Base-by-base conservation (phyloP, 1,140 invertebrate genomes). In the Pogonomyrmex californicus region DNA sequence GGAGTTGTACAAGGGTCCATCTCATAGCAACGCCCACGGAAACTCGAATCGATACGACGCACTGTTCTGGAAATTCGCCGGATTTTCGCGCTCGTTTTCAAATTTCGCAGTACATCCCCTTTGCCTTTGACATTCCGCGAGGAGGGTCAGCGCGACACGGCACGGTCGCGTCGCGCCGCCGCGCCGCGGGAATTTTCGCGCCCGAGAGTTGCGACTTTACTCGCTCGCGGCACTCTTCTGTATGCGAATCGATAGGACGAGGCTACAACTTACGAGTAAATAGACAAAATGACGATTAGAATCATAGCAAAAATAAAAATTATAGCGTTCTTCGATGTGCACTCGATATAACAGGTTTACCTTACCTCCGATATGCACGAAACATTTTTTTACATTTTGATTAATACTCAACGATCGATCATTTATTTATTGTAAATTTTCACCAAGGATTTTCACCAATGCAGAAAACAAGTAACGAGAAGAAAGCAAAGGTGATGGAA, bases 1-100 rank as follows among this genome's bases (percentile, higher is more conserved):
- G 70, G 90, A 91, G 91, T 93, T 93, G 92, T 95, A 95, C 94
- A 95, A 95, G 95, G 95, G 94, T 95, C 95, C 94, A 95, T 95
- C 95, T 95, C 95, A 94, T 95, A 95, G 95, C 95, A 95, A 95
- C 95, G 95, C 95, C 95, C 95, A 94, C 95, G 94, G 94, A 94
- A 94, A 94, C 94, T 92, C 93, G 92, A 95, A 95, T 95, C 95
- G 94, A 95, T 95, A 95, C 94, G 93, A 94, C 93, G 94, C 94
- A 94, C 93, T 94, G 93, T 94, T 93, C 92, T 94, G 94, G 93
- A 95, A 95, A 95, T 93, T 92, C 91, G 87, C 77, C 85, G 93
- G 92, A 95, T 94, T 95, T 95, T 94, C 92, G 70, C 81, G 87
- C 88, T 89, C 86, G 92, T 94, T 95, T 94, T 94, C 89, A 87